Percentiles rank a stretch among this genome's conserved stretches.
Conservation (phyloP, 1,140 invertebrate species). For the Nymphalis io region DNA sequence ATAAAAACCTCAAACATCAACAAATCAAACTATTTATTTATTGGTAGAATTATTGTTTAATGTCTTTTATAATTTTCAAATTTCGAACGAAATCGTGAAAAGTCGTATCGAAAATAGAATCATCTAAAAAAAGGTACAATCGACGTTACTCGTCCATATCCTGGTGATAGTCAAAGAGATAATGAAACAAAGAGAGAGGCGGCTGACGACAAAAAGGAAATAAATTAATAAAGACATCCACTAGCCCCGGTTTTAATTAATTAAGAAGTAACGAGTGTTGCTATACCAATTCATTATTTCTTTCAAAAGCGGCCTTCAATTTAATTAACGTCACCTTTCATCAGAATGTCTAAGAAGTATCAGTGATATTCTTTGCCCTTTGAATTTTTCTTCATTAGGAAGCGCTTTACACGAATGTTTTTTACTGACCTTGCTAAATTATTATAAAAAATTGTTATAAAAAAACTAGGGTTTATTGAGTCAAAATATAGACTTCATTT, state of each 20-base stretch:
- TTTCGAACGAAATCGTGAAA: no score
- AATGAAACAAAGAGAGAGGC: conserved; percentile 23
- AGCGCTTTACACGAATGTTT: not conserved
- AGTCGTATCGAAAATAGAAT: not conserved
- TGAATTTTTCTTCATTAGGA: not conserved
- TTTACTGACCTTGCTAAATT: no score
- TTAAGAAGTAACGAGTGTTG: conserved; percentile 18
- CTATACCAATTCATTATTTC: conserved; percentile 28
- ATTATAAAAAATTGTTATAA: no score
- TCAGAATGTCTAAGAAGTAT: conserved; percentile 13
- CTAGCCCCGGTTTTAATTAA: conserved; percentile 25
- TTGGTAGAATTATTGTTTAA: no score
- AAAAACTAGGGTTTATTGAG: no score
- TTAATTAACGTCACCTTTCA: conserved; percentile 26
- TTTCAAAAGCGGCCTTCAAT: conserved; percentile 20
- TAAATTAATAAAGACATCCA: conserved; percentile 37
- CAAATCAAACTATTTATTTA: not conserved
- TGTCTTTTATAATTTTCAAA: no score
- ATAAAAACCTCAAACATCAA: no score
- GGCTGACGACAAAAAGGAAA: conserved; percentile 13
- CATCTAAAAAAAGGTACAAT: not conserved
- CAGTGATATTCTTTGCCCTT: conserved; percentile 6
- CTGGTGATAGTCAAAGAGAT: conserved; percentile 21
- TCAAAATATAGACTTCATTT: no score
- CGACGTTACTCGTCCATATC: not conserved